Conservation (phyloP, 1,140 invertebrate species). For the Brachionus paranguensis region DNA sequence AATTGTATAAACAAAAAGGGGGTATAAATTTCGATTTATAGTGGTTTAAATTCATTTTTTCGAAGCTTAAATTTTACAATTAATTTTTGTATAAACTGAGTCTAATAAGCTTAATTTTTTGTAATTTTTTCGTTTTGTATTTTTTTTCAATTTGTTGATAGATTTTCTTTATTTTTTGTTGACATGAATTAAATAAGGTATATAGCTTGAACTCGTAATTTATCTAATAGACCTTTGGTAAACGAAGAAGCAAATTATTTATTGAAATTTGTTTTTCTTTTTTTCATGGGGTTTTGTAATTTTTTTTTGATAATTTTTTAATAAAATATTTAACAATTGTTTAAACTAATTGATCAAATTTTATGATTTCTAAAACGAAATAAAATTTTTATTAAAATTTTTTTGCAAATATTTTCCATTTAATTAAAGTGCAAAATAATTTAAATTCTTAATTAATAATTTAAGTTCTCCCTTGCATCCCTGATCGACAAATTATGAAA, state of each 20-base stretch:
- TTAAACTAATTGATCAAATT: not conserved
- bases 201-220: not conserved
- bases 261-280: not conserved
- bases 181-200: not conserved
- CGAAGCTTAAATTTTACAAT: not conserved
- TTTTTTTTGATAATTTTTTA: not conserved
- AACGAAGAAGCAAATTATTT: not conserved
- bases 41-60: not conserved
- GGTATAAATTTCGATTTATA: not conserved
- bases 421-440: no score
- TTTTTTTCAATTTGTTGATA: not conserved
- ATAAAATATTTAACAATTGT: not conserved
- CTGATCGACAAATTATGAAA: no score
- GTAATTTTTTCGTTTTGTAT: not conserved
- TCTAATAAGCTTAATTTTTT: not conserved
- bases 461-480: no score
- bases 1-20: not conserved
- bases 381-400: not conserved
- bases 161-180: not conserved
- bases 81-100: slow-evolving; percentile 2
- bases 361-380: not conserved
- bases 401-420: no score
- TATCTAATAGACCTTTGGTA: not conserved
- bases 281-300: not conserved
- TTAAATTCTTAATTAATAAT: no score